A percentile compares a stretch with the other conserved stretches of the same genome.
Evolutionary conservation across 2,888 invertebrate species (phyloP).

Genomic region (Eupithecia pulchellata): DNA sequence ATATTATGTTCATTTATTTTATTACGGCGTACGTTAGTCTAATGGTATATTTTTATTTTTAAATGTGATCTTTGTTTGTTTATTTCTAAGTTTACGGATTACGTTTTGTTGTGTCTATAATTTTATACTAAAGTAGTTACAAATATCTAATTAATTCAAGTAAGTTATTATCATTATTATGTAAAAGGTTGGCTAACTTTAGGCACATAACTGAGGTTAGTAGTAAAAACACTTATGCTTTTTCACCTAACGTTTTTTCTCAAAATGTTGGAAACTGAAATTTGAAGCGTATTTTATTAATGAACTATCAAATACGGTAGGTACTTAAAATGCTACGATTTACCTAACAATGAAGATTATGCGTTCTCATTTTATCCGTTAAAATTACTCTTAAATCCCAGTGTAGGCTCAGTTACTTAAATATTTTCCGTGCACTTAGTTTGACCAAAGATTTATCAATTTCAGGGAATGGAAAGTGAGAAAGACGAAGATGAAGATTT

Average conservation of each 20-base stretch:
- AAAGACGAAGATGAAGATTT: slow-evolving; percentile 75
- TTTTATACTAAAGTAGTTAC: too few species aligned
- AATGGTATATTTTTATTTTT: too few species aligned
- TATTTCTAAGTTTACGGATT: too few species aligned
- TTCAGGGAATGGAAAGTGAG: slow-evolving; percentile 78
- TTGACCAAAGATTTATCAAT: not conserved
- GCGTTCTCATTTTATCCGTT: not conserved
- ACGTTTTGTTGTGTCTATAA: too few species aligned
- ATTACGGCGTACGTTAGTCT: too few species aligned
- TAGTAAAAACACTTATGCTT: too few species aligned
- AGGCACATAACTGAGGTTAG: too few species aligned
- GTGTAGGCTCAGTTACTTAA: not conserved
- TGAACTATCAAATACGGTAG: not conserved
- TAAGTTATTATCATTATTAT: too few species aligned
- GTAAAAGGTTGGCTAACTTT: too few species aligned
- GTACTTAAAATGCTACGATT: not conserved
- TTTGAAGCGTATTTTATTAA: not conserved
- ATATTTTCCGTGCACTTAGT: not conserved
- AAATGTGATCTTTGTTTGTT: too few species aligned
- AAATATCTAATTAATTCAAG: too few species aligned
- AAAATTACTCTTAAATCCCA: not conserved
- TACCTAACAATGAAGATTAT: not conserved
- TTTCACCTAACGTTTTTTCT: not conserved
- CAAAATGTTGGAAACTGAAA: not conserved
- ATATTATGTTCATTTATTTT: too few species aligned